Evolutionary conservation across 2,113 vertebrate species (phyloP), one percentile per base, ranked within the genome.

Genomic region (Anoura caudifer): DNA sequence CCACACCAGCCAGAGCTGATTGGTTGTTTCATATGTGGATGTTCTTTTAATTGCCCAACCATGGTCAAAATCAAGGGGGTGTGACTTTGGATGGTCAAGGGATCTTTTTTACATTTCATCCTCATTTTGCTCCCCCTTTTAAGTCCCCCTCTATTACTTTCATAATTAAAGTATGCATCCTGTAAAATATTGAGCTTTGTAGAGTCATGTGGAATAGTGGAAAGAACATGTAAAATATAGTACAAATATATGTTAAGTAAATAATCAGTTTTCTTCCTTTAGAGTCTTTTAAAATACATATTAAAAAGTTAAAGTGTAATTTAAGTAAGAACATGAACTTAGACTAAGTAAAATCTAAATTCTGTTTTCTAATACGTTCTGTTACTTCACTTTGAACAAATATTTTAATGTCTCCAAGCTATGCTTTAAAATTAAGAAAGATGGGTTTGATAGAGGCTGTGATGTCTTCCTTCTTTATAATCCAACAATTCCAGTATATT

Each of bases 311-410:
- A 52, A 56, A 19, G 24, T 90, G 31, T 83, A 76, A 72, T 63
- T 91, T 85, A 94, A 26, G 1, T 84, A 67, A 82, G 77, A 84
- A 73, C 33, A 31, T 76, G n/a, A 85, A 84, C 20, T 80, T 56
- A 80, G 52, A 38, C 10, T 95, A 63, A 89, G 77, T 96, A 94
- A 87, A 93, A 87, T 73, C 54, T 83, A 36, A 89, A 79, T 65
- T 81, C 43, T 79, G 22, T 79, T 91, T 91, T 61, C 82, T 81
- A 76, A 33, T 85, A 33, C 3, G 28, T 93, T 70, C 15, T 79
- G 19, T 72, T 95, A 84, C 8, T 73, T 91, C 20, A 45, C 31
- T 93, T 67, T 88, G 14, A 33, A 69, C 24, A 91, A 54, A 8
- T 83, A 26, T 87, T 90, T 91, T 91, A 91, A 84, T 88, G 24